Base-by-base conservation (phyloP, 1,140 invertebrate genomes). In the Pseudomyrmex flavicornis region DNA sequence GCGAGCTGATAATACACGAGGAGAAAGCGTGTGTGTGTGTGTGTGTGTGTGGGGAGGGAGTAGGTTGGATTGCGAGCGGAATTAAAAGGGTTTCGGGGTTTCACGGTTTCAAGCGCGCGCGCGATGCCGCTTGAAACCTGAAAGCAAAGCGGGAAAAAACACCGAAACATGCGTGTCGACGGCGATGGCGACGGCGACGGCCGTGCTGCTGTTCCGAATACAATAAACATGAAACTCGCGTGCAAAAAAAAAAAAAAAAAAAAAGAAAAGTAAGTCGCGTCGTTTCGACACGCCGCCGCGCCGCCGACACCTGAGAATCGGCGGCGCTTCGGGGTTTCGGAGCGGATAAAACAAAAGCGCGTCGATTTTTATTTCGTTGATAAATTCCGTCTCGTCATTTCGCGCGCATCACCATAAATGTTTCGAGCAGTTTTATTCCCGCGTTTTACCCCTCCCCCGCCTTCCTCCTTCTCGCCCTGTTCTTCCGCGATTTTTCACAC, bases 81-180 rank as follows among this genome's bases (percentile, higher is more conserved):
- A 86, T 87, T 83, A 75, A 86, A 87, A 87, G 59, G 59, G 61
- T 83, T 72, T 70, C 22, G 13, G 52, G 22, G 44, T 69, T 20
- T 82, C 35, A 35, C 5, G 5, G 35, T 35, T 35, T 35, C 35
- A 35, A 35, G n/a, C 46, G 26, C 22, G 22, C 2, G 22, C 54
- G 17, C 2, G 15, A 13, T 62, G 10, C 26, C 26, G 26, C 50
- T 3, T 20, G 58, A 15, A 72, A 68, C 50, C 2, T 20, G 58
- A 15, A 72, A 68, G 48, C 35, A 10, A 54, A 58, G 5, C 5
- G 35, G 35, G 17, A 35, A 13, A 46, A 70, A 48, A 70, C 56
- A 7, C 13, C 13, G 74, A 50, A 62, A 68, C 44, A 35, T 54
- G 69, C 58, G 35, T 54, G 74, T 54, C 54, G 56, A 44, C 35